Evolutionary conservation across 2,113 vertebrate genomes (phyloP).

Genomic region (Desmodus rotundus): DNA sequence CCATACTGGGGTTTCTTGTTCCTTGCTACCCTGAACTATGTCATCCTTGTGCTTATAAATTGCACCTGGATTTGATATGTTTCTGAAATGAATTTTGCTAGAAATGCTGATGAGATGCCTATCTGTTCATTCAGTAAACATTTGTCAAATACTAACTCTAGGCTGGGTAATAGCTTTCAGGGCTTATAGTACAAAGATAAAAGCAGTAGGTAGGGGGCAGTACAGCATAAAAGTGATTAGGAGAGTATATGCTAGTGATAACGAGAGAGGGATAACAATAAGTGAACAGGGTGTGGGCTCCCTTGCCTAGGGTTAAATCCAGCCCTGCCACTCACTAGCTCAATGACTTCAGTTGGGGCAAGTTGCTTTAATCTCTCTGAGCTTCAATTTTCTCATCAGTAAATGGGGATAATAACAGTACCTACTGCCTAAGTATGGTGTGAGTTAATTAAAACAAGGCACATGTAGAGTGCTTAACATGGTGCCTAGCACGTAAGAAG

Average conservation of each 20-base stretch:
- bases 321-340: background rate
- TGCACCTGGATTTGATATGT: background rate
- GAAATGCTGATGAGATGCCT: background rate
- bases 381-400: conserved; percentile 30
- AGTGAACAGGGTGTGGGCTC: background rate
- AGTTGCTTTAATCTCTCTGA: conserved; percentile 4
- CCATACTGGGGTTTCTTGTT: background rate
- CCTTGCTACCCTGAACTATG: background rate
- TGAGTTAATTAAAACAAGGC: background rate
- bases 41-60: background rate
- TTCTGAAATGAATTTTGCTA: conserved; percentile 11
- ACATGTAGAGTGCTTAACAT: background rate
- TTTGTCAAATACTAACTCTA: conserved; percentile 7
- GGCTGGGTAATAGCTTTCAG: background rate
- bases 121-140: background rate
- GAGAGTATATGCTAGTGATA: background rate
- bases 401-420: background rate
- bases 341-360: background rate
- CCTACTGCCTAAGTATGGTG: background rate
- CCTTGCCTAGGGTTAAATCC: background rate
- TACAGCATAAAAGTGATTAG: conserved; percentile 9
- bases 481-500: background rate
- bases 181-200: conserved; percentile 27
- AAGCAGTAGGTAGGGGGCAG: conserved; percentile 57
- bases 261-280: background rate